Evolutionary conservation across 2,888 invertebrate genomes (phyloP), one percentile per base, ranked within the genome.

Genomic region (Caenorhabditis parvicauda): DNA sequence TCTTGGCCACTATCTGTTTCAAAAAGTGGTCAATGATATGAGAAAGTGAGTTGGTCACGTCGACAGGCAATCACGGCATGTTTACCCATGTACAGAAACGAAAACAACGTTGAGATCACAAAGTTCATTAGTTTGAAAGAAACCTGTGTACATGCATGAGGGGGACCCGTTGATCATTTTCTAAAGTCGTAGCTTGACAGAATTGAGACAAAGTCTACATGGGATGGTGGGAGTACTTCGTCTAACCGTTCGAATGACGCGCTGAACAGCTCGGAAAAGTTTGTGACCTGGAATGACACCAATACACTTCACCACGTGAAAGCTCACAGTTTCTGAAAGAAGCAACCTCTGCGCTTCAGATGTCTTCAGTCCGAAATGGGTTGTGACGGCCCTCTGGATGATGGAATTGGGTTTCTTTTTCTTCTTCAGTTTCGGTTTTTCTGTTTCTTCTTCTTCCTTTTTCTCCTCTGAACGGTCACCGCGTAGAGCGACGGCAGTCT

Each of bases 401-500:
- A 63, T 59, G 0, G 68, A 51, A 57, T 72, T 66, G 27, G 64
- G 50, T 37, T 67, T 69, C 44, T 39, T 41, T 24, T 57, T 56
- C 47, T 63, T 66, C 48, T 49, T 49, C 22, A 55, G 52, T 37
- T 54, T 52, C 29, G 46, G 14, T 19, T 59, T 56, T 14, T 39
- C 17, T 2, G 39, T n/a, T n/a, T 25, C n/a, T 39, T 54, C 58
- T 9, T 29, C 7, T 12, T 45, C 54, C 7, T 45, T 39, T 35
- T 53, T 43, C 2, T 54, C 42, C 22, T 48, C 51, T 6, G 56
- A 47, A 50, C 58, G 61, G 49, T 72, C 67, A 4, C 64, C 57
- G 45, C 61, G 56, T 51, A 68, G 48, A 2, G 70, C 59, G 12
- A 72, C 50, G 0, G 68, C 72, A n/a, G 43, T 54, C 3, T 66